Evolutionary conservation across 2,888 invertebrate genomes (phyloP), one percentile per base, ranked within the genome.

Genomic region (Papilio protenor): DNA sequence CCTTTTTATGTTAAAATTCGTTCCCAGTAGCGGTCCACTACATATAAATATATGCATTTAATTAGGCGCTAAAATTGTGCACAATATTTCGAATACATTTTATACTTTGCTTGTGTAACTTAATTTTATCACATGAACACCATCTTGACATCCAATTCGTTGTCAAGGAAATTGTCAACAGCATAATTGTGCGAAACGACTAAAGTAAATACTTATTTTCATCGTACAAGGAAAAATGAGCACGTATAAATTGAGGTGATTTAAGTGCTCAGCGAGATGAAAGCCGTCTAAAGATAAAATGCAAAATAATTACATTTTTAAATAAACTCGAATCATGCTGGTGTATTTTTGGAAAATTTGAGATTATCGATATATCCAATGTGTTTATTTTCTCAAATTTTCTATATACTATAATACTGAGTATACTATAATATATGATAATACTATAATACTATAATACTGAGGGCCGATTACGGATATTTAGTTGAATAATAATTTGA

Each of bases 231-330:
- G 66, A 76, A 76, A 76, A 77, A 77, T 72, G 72, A 52, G 72
- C 23, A 72, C 72, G 72, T 40, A 40, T 72, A 64, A 77, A 77
- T 77, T 72, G 72, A 33, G 52, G 71, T 72, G 59, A 49, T 59
- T 52, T 72, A 72, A 72, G 76, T 49, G 16, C 52, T 16, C 27
- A 18, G 12, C 64, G 27, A 72, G 33, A 72, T 55, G 55, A 72
- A 72, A 72, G 55, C 12, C 10, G 6, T 45, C 21, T 45, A n/a
- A 66, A 18, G 64, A 5, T 64, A 33, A 18, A 64, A 66, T 66
- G 45, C n/a, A 69, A 45, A 45, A 69, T 69, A 69, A 69, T 45
- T n/a, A 45, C 45, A 12, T 69, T 69, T 64, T 21, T 40, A 11
- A 12, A 21, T 69, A 45, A 12, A 69, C 1, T 69, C 45, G 21